A percentile compares a stretch with the other conserved stretches of the same genome.
phyloP scores from a whole-genome alignment of 2,797 vertebrate genomes.

The Parambassis ranga region DNA sequence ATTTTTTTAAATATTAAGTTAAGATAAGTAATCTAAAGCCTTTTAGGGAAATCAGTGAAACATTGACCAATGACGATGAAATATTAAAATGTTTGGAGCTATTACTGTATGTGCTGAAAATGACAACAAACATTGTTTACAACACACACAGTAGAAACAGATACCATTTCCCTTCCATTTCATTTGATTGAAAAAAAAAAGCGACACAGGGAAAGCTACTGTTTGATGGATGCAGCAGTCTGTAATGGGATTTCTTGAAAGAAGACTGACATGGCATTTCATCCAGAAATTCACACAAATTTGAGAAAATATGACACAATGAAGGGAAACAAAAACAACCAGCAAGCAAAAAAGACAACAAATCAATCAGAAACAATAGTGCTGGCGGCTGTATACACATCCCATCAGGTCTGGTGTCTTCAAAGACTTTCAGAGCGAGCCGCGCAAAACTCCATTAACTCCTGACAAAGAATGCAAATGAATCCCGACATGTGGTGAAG shows the following conservation, averaged over 20 bases:
- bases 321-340: conserved; percentile 60
- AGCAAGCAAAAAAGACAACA: conserved; percentile 84
- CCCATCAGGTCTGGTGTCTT: conserved; percentile 98
- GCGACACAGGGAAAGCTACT: not conserved
- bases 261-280: conserved; percentile 42
- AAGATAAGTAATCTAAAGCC: not conserved
- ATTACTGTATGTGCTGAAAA: not conserved
- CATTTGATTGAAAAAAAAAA: conserved; percentile 17
- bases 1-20: too few species aligned
- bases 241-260: conserved; percentile 56
- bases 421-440: conserved; percentile 98
- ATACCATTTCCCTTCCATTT: conserved; percentile 11
- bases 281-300: conserved; percentile 58
- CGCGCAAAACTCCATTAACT: conserved; percentile 98
- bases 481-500: conserved; percentile 99
- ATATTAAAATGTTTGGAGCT: not conserved
- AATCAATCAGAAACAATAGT: conserved; percentile 90
- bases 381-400: conserved; percentile 99
- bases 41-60: not conserved
- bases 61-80: not conserved
- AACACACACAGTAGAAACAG: not conserved
- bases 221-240: conserved; percentile 53
- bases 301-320: conserved; percentile 63
- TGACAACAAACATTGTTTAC: conserved; percentile 21
- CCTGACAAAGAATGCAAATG: conserved; percentile 99